Conservation (phyloP, 92 coral and sea anemone species). For the Epizoanthus scotinus region DNA sequence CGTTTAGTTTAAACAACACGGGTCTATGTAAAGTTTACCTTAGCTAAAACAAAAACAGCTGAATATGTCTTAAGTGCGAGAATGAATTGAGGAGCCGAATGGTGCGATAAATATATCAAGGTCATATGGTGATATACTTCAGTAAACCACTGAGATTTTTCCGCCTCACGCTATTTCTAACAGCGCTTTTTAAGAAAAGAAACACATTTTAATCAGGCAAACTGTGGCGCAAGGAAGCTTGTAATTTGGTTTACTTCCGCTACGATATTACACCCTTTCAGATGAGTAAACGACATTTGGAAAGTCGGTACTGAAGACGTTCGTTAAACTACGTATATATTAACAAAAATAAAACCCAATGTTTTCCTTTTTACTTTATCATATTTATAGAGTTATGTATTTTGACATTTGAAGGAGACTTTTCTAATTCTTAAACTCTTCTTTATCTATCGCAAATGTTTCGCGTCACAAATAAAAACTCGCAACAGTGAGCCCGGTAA, state of each 20-base stretch:
- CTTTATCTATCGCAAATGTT: background rate
- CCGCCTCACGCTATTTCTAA: background rate
- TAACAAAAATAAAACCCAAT: background rate
- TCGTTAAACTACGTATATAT: background rate
- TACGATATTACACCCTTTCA: constrained; percentile 7
- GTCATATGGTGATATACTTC: background rate
- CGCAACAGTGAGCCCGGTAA: background rate
- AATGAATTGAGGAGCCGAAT: background rate
- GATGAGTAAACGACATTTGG: constrained; percentile 23
- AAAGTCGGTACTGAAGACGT: background rate
- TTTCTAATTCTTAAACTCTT: background rate
- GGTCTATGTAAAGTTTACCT: constrained; percentile 22
- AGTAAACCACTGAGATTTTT: background rate
- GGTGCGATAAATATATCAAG: background rate
- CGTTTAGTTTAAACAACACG: constrained; percentile 24
- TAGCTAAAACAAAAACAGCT: constrained; percentile 1
- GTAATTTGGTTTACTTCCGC: constrained; percentile 38
- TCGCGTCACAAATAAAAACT: background rate
- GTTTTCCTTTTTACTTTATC: background rate
- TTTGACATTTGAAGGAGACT: background rate
- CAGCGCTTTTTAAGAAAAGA: background rate
- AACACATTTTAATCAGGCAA: background rate
- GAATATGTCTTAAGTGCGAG: background rate
- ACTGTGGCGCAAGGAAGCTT: background rate
- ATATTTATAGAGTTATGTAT: background rate